A percentile compares a stretch with the other conserved stretches of the same genome.
Evolutionary conservation across 2,888 invertebrate genomes (phyloP).

Genomic region (Rotaria socialis): DNA sequence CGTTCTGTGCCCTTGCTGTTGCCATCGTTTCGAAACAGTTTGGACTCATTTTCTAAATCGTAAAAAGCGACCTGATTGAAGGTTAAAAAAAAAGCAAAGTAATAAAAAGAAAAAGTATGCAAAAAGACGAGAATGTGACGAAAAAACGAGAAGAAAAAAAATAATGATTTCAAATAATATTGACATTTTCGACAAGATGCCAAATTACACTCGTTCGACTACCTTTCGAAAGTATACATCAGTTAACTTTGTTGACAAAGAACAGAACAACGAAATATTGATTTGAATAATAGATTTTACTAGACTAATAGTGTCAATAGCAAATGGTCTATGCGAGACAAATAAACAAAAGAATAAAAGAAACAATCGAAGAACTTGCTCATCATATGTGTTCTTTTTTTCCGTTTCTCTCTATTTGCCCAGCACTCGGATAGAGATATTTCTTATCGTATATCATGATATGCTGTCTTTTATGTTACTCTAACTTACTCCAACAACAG

Average conservation of each 20-base stretch:
- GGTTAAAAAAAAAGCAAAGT: not conserved
- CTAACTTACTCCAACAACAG: not conserved
- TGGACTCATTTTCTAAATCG: conserved; percentile 24
- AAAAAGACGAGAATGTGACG: not conserved
- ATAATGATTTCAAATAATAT: not conserved
- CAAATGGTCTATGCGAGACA: not conserved
- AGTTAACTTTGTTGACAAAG: not conserved
- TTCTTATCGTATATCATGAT: conserved; percentile 29
- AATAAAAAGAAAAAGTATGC: not conserved
- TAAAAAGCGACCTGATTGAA: not conserved
- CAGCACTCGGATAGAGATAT: not conserved
- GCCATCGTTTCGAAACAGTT: conserved; percentile 8
- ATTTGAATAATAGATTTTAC: conserved; percentile 12
- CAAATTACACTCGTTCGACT: not conserved
- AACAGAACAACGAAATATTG: not conserved
- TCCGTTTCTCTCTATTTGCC: not conserved
- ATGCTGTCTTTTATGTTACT: not conserved
- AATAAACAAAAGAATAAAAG: not conserved
- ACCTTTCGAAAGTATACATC: not conserved
- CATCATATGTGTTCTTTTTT: not conserved
- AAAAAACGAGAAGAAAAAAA: not conserved
- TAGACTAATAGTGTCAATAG: not conserved
- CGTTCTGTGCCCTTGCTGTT: conserved; percentile 7
- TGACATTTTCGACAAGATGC: not conserved
- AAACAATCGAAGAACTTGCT: not conserved